These are phyloP conservation scores for Falco cherrug DNA, from an alignment of 2,797 vertebrate species.

Conservation along the genomic window DNA sequence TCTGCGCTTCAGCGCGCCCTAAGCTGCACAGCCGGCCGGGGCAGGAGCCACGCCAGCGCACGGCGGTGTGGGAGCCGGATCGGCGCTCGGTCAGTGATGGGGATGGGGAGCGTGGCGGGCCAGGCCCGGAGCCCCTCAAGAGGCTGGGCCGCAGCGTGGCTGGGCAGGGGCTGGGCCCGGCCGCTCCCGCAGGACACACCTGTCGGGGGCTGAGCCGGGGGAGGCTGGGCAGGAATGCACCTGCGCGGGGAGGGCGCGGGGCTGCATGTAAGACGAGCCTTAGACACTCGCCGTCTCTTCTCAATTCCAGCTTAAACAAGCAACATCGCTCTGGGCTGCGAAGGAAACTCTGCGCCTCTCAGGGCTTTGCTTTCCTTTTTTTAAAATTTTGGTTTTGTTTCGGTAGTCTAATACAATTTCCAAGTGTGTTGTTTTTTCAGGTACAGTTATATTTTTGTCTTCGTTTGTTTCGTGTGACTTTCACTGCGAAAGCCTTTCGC, in stretches of 20 bases:
- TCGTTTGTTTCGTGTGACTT: background rate
- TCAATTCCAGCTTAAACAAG: slow-evolving; percentile 85
- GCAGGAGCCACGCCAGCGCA: background rate
- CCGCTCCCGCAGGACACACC: slow-evolving; percentile 85
- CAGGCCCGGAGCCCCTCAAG: background rate
- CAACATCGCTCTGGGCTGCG: slow-evolving; percentile 69
- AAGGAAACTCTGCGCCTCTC: slow-evolving; percentile 1
- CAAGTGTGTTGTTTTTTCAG: slow-evolving; percentile 14
- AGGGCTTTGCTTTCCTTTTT: slow-evolving; percentile 1
- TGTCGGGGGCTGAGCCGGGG: slow-evolving; percentile 66
- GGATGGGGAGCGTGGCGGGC: background rate
- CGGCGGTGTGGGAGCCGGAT: background rate
- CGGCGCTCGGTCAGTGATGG: too few relatives aligned
- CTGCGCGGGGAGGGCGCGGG: slow-evolving; percentile 81
- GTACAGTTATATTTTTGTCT: background rate
- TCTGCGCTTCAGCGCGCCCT: background rate
- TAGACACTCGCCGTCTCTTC: slow-evolving; percentile 89
- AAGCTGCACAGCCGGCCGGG: background rate
- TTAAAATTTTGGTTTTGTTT: background rate
- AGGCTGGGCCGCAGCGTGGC: slow-evolving; percentile 38
- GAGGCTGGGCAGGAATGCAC: slow-evolving; percentile 81
- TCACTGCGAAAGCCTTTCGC: background rate
- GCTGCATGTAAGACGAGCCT: slow-evolving; percentile 88
- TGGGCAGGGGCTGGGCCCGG: slow-evolving; percentile 43
- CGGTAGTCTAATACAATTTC: background rate